Conservation (phyloP, 2,888 invertebrate species). For the Serripes groenlandicus region DNA sequence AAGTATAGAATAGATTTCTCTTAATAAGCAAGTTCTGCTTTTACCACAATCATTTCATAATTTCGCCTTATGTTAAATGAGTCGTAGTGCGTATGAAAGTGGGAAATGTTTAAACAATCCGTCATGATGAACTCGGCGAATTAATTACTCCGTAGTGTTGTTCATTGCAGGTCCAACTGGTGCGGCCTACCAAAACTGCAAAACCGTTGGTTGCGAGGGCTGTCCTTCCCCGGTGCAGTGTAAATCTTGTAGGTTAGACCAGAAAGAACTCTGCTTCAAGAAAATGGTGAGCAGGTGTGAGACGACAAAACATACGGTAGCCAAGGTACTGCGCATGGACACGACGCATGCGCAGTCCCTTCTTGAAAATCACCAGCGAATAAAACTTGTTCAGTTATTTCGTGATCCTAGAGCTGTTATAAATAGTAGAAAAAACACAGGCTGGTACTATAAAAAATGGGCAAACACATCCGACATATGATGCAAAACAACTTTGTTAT, state of each 20-base stretch:
- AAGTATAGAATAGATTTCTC: too few species aligned
- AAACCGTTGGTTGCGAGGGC: not conserved
- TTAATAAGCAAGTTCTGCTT: too few species aligned
- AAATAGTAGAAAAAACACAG: not conserved
- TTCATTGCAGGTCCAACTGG: not conserved
- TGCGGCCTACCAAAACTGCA: not conserved
- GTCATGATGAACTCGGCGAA: not conserved
- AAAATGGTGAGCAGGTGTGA: not conserved
- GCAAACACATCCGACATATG: not conserved
- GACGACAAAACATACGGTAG: not conserved
- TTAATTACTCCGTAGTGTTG: not conserved
- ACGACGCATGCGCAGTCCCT: not conserved
- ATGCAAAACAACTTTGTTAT: not conserved
- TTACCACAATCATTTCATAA: too few species aligned
- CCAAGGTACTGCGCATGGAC: conserved; percentile 6
- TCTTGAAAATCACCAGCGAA: not conserved
- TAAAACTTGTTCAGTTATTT: not conserved
- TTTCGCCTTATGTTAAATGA: too few species aligned
- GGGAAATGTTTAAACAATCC: not conserved
- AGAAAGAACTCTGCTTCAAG: not conserved
- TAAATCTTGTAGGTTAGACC: not conserved
- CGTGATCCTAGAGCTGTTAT: conserved; percentile 2
- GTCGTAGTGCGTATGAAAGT: too few species aligned
- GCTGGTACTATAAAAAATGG: not conserved
- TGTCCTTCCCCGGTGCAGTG: not conserved